These are phyloP conservation scores for Mythimna loreyi DNA, from an alignment of 2,888 invertebrate genomes.

Conservation along the genomic window DNA sequence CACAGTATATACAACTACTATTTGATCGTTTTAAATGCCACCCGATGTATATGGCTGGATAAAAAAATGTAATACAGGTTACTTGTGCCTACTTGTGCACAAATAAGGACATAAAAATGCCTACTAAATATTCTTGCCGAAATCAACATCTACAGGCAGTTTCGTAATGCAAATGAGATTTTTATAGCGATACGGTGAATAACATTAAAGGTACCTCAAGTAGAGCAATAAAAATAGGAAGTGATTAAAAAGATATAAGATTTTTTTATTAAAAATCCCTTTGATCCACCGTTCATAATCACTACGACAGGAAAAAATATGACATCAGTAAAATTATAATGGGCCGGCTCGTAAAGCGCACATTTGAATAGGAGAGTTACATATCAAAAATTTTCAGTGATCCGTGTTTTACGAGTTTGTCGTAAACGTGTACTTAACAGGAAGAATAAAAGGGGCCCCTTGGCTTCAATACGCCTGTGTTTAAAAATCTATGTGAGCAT, in stretches of 20 bases:
- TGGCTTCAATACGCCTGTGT: conserved; percentile 77
- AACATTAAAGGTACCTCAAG: conserved; percentile 77
- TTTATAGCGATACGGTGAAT: conserved; percentile 76
- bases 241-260: conserved; percentile 89
- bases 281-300: conserved; percentile 87
- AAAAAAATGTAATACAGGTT: conserved; percentile 41
- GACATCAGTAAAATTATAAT: conserved; percentile 89
- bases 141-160: conserved; percentile 60
- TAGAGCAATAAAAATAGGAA: conserved; percentile 81
- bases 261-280: conserved; percentile 83
- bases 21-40: conserved; percentile 49
- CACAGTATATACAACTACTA: conserved; percentile 41
- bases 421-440: conserved; percentile 90
- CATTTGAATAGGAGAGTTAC: conserved; percentile 91
- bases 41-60: conserved; percentile 33
- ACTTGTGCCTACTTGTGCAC: conserved; percentile 41
- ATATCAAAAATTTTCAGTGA: conserved; percentile 91
- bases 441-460: conserved; percentile 83
- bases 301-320: conserved; percentile 86
- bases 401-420: conserved; percentile 90
- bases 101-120: conserved; percentile 62
- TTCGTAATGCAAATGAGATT: conserved; percentile 68
- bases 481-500: conserved; percentile 78
- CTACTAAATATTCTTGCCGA: conserved; percentile 59
- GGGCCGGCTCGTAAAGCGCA: conserved; percentile 85